Percentiles rank a stretch among this genome's conserved stretches.
These are phyloP conservation scores for Channallabes apus DNA, from an alignment of 2,797 vertebrate genomes.

Conservation along the genomic window DNA sequence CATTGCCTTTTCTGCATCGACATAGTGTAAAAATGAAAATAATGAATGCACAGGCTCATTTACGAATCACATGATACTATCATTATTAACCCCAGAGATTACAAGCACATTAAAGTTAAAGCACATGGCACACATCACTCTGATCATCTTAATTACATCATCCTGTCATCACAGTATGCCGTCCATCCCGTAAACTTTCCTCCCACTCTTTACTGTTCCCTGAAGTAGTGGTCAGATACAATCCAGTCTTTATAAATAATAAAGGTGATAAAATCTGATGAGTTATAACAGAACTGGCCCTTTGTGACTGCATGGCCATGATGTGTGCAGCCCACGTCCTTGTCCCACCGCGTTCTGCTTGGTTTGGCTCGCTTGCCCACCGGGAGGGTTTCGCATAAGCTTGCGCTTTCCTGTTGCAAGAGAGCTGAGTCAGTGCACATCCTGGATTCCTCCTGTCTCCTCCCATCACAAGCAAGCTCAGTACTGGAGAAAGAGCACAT, in stretches of 20 bases:
- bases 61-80: not conserved
- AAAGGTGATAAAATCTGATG: not conserved
- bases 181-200: not conserved
- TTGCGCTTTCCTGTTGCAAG: not conserved
- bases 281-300: not conserved
- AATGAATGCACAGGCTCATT: not conserved
- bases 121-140: not conserved
- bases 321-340: not conserved
- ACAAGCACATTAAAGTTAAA: not conserved
- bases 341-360: not conserved
- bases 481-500: not conserved
- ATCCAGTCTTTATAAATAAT: slow-evolving; percentile 6
- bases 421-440: slow-evolving; percentile 3
- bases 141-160: not conserved
- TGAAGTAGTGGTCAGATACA: not conserved
- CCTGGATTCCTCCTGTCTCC: not conserved
- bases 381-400: not conserved
- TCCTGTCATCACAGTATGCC: not conserved
- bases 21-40: not conserved
- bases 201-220: not conserved
- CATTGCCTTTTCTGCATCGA: not conserved
- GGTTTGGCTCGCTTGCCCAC: not conserved
- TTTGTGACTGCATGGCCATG: not conserved
- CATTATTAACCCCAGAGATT: not conserved
- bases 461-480: not conserved